These are phyloP conservation scores for Aphodius granarius DNA, from an alignment of 2,888 invertebrate species.

Conservation along the genomic window DNA sequence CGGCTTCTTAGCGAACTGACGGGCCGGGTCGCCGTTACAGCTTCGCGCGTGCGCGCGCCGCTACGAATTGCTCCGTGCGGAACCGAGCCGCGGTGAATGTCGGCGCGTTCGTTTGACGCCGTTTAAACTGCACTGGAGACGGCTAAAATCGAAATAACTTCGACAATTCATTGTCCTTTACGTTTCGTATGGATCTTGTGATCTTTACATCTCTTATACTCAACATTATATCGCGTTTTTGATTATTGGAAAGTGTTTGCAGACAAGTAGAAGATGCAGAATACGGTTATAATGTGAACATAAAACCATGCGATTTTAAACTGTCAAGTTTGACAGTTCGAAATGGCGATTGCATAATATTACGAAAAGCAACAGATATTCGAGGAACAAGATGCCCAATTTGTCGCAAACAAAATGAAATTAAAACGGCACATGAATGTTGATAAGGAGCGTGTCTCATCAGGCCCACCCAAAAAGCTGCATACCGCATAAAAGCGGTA, in stretches of 20 bases:
- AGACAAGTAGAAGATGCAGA: no score
- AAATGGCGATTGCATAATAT: no score
- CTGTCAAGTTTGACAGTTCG: no score
- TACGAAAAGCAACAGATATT: no score
- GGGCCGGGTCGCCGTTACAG: conserved; percentile 33
- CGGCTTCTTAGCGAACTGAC: conserved; percentile 34
- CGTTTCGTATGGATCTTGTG: neutral
- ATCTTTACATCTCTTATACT: no score
- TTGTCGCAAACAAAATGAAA: neutral
- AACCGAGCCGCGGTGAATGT: conserved; percentile 5
- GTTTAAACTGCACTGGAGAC: neutral
- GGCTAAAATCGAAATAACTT: neutral
- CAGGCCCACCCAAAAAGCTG: neutral
- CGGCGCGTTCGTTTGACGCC: neutral
- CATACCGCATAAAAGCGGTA: neutral
- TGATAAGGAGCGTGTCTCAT: neutral
- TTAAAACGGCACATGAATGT: neutral
- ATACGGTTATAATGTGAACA: no score
- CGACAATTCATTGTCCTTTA: neutral
- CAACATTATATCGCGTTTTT: no score
- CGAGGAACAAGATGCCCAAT: no score
- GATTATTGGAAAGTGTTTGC: no score
- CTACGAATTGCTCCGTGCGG: conserved; percentile 6
- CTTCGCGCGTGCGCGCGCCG: conserved; percentile 27
- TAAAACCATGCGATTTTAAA: no score